phyloP scores from a whole-genome alignment of 1,140 invertebrate species.

The Neocloeon triangulifer region DNA sequence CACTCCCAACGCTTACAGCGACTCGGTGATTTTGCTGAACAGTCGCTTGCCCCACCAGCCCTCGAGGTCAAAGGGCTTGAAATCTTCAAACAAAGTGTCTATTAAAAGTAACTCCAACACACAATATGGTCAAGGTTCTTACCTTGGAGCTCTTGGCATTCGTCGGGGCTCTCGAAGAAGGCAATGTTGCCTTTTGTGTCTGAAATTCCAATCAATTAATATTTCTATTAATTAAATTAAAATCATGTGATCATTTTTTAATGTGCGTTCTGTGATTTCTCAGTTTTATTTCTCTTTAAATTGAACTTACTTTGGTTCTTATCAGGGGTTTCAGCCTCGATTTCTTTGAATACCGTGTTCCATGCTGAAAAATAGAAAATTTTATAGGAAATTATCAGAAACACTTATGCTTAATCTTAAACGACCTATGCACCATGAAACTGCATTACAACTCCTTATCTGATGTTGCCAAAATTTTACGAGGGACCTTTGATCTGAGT shows the following conservation, averaged over 20 bases:
- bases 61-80: conserved; percentile 67
- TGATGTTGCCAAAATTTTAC: background rate
- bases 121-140: no score
- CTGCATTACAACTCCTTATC: background rate
- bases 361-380: conserved; percentile 22
- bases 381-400: no score
- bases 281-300: no score
- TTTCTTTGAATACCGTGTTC: conserved; percentile 24
- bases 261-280: no score
- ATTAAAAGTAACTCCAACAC: background rate
- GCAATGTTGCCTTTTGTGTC: conserved; percentile 17
- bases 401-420: no score
- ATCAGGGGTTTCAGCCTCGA: conserved; percentile 17
- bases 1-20: conserved; percentile 14
- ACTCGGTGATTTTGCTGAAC: conserved; percentile 57
- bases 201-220: no score
- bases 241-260: no score
- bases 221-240: no score
- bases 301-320: conserved; percentile 6
- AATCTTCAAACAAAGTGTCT: conserved; percentile 28
- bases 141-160: conserved; percentile 1
- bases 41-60: conserved; percentile 69
- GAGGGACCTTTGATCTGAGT: background rate
- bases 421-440: no score
- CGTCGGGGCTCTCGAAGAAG: conserved; percentile 1